Percentiles rank a stretch among this genome's conserved stretches.
Conservation (phyloP, 2,888 invertebrate genomes). For the Stenurella melanura region DNA sequence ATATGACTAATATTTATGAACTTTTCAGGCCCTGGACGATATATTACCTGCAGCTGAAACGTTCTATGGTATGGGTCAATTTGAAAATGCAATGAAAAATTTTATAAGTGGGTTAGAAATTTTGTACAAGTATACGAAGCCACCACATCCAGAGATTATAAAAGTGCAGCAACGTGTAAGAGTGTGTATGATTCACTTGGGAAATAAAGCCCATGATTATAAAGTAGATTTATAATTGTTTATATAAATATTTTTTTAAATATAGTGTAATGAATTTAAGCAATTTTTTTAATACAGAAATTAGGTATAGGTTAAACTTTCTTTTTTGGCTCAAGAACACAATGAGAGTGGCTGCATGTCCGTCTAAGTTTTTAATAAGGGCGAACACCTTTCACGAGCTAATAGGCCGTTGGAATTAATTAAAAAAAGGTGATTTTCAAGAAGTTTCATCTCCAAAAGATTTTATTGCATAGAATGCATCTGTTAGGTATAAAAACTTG, state of each 20-base stretch:
- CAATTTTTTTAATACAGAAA: too few relatives aligned
- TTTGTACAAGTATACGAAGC: conserved; percentile 64
- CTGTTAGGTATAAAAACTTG: too few relatives aligned
- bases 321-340: too few relatives aligned
- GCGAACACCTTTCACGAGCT: too few relatives aligned
- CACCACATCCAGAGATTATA: conserved; percentile 70
- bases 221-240: conserved; percentile 40
- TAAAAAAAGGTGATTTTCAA: too few relatives aligned
- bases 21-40: conserved; percentile 64
- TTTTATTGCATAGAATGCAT: too few relatives aligned
- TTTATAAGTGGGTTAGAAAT: conserved; percentile 66
- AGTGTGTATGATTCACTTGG: conserved; percentile 67
- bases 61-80: conserved; percentile 59
- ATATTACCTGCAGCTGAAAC: conserved; percentile 66
- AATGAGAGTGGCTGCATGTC: too few relatives aligned
- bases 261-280: neutral
- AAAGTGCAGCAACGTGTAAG: conserved; percentile 69
- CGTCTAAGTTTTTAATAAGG: too few relatives aligned
- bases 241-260: conserved; percentile 21
- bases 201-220: conserved; percentile 63
- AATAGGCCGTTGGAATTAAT: too few relatives aligned
- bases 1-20: neutral
- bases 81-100: conserved; percentile 63
- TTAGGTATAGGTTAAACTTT: too few relatives aligned
- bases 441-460: too few relatives aligned